Base-by-base conservation (phyloP, 1,140 invertebrate genomes). In the Elymnias hypermnestra region DNA sequence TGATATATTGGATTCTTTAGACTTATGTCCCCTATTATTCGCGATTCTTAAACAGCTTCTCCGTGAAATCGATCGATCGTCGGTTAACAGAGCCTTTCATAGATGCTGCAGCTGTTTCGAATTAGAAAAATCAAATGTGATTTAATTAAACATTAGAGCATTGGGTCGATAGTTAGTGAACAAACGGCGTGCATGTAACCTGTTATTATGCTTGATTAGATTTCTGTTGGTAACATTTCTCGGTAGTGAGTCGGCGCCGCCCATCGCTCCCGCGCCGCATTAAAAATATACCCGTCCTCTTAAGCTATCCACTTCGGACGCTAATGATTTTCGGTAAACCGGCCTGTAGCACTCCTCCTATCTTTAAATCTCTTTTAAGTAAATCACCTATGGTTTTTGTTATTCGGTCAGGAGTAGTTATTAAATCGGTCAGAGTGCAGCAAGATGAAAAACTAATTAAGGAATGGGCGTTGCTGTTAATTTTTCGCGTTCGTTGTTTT, bases 191-290 rank as follows among this genome's bases (percentile, higher is more conserved):
- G 51, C 69, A 62, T 69, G 67, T 83, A 84, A 84, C 81, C 81
- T 84, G 81, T 83, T 84, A 84, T 84, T 84, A 84, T 70, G 67
- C 48, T 83, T 84, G 81, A 84, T 84, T 84, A 83, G 78, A 81
- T 84, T 83, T 83, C 76, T 81, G 81, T 84, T 82, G 69, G 81
- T 79, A 76, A 81, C 73, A 75, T 77, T 84, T 84, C 81, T 84
- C 78, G 74, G 81, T 84, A 84, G 81, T 84, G 72, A 61, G 63
- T 37, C 59, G 70, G 74, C 67, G 67, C 65, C 81, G 81, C 81
- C 78, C 81, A 75, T 79, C 77, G 81, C 81, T 85, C 76, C 78
- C 72, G 78, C 65, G 58, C 70, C 64, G 62, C 74, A 83, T 84
- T 83, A 83, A 83, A 81, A 82, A 78, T 78, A 81, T 72, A 77